A percentile compares a stretch with the other conserved stretches of the same genome.
Conservation (phyloP, 2,797 vertebrate genomes). For the Coendou prehensilis region DNA sequence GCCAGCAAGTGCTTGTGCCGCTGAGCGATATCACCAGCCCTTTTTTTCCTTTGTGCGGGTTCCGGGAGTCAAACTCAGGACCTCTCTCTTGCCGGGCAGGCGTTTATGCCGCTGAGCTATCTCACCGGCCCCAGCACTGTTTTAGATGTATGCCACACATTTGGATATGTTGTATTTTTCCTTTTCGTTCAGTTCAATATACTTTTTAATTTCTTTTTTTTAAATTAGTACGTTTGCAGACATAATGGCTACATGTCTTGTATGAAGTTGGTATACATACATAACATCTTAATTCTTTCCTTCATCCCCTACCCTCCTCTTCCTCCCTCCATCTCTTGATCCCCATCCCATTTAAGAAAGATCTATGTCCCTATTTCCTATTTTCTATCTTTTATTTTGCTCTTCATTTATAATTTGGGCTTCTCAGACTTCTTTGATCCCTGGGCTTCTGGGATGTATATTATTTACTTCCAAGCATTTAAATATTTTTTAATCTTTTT, state of each 20-base stretch:
- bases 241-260: background rate
- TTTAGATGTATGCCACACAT: background rate
- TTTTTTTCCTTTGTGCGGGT: no score
- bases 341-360: background rate
- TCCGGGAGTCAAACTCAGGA: no score
- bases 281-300: background rate
- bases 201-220: conserved; percentile 8
- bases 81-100: no score
- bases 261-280: background rate
- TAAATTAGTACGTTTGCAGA: background rate
- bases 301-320: background rate
- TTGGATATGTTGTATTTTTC: background rate
- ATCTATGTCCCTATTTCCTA: background rate
- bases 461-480: background rate
- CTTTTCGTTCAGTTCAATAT: conserved; percentile 19
- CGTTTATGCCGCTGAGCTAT: no score
- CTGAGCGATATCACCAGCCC: no score
- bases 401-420: background rate
- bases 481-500: background rate
- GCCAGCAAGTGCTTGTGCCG: no score
- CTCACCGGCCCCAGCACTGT: no score
- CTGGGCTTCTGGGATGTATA: background rate
- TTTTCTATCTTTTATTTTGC: background rate
- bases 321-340: background rate
- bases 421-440: background rate